phyloP scores from a whole-genome alignment of 2,888 invertebrate species.

The Drosophila fungiperda region DNA sequence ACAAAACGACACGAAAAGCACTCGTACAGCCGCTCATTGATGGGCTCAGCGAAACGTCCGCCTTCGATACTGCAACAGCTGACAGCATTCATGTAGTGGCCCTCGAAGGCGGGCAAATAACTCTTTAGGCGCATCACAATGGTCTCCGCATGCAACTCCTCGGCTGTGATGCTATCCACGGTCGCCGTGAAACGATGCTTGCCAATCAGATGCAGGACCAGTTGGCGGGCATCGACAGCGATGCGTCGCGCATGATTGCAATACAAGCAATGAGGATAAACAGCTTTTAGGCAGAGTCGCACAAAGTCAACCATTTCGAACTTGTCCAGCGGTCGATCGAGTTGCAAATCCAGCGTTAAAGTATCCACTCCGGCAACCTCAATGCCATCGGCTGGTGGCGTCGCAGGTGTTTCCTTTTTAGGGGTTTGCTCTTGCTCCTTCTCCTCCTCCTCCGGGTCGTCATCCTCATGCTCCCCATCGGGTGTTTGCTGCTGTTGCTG shows the following conservation, averaged over 20 bases:
- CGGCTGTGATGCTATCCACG: constrained; percentile 91
- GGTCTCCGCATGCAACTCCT: constrained; percentile 89
- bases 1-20: constrained; percentile 94
- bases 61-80: constrained; percentile 88
- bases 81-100: constrained; percentile 89
- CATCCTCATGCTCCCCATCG: neutral
- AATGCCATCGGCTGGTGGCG: constrained; percentile 83
- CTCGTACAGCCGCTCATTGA: constrained; percentile 90
- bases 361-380: constrained; percentile 88
- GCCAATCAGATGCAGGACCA: constrained; percentile 91
- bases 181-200: constrained; percentile 93
- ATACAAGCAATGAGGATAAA: constrained; percentile 91
- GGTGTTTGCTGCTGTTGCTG: neutral
- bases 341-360: constrained; percentile 89
- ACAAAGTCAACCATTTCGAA: constrained; percentile 90
- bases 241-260: constrained; percentile 95
- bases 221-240: constrained; percentile 92
- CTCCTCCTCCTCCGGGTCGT: neutral
- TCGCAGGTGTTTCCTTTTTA: constrained; percentile 6
- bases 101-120: constrained; percentile 86
- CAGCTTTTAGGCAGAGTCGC: constrained; percentile 90
- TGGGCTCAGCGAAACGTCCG: constrained; percentile 81
- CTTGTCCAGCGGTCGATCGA: constrained; percentile 91
- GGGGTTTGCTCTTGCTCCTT: neutral
- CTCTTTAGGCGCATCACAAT: constrained; percentile 89